A percentile compares a stretch with the other conserved stretches of the same genome.
Evolutionary conservation across 2,113 vertebrate species (phyloP).

Genomic region (Thalassoma bifasciatum): DNA sequence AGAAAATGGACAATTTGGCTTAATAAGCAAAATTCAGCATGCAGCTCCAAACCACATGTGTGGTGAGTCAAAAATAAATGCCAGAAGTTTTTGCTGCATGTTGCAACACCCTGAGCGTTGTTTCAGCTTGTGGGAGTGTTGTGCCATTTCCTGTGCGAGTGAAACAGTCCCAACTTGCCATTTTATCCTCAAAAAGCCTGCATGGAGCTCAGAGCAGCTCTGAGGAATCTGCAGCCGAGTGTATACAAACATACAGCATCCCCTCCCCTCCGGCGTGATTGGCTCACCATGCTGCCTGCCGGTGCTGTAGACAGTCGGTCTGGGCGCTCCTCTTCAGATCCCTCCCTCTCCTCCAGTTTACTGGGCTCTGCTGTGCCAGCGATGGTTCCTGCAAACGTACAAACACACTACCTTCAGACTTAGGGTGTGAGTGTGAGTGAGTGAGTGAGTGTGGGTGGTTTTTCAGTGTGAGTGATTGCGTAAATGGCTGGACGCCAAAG

Average conservation of each 20-base stretch:
- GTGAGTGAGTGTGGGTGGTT: conserved; percentile 8
- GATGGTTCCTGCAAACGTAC: conserved; percentile 69
- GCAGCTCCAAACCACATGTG: not conserved
- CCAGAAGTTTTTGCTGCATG: not conserved
- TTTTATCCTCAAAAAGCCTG: conserved; percentile 3
- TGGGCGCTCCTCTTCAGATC: conserved; percentile 67
- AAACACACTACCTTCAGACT: conserved; percentile 57
- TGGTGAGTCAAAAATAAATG: not conserved
- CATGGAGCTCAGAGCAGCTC: not conserved
- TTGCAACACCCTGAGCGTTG: conserved; percentile 30
- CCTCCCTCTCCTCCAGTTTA: conserved; percentile 72
- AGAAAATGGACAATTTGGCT: not conserved
- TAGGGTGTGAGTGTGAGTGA: conserved; percentile 2
- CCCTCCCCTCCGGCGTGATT: conserved; percentile 27
- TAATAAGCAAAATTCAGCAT: not conserved
- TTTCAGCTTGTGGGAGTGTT: conserved; percentile 13
- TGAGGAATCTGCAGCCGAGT: conserved; percentile 1
- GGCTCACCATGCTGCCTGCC: conserved; percentile 81
- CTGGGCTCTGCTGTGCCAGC: conserved; percentile 70
- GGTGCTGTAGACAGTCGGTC: conserved; percentile 56
- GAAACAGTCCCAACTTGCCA: conserved; percentile 13
- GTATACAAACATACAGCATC: not conserved
- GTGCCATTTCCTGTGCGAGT: conserved; percentile 33
- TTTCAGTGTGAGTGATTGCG: conserved; percentile 19
- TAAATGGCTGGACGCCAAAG: conserved; percentile 38